A percentile compares a stretch with the other conserved stretches of the same genome.
Conservation (phyloP, 2,113 vertebrate genomes). For the Rafetus swinhoei region DNA sequence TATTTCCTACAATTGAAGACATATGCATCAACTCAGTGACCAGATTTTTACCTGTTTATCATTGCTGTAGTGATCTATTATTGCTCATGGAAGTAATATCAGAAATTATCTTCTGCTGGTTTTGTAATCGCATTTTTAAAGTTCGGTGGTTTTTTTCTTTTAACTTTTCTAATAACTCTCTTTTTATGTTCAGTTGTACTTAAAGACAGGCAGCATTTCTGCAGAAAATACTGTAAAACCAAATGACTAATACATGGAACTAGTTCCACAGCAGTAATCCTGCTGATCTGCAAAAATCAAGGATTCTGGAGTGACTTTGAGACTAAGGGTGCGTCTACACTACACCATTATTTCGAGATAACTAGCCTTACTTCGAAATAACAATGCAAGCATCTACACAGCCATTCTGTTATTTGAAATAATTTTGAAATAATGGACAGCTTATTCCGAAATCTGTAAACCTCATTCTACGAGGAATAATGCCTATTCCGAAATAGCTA, state of each 20-base stretch:
- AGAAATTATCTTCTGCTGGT: slow-evolving; percentile 59
- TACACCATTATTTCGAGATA: too few species aligned
- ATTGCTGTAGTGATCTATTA: slow-evolving; percentile 59
- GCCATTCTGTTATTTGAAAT: too few species aligned
- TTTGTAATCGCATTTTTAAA: slow-evolving; percentile 15
- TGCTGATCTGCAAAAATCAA: slow-evolving; percentile 44
- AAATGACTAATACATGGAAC: slow-evolving; percentile 68
- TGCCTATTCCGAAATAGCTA: too few species aligned
- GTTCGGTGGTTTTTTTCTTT: not conserved
- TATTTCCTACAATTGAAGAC: slow-evolving; percentile 81
- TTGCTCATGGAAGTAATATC: slow-evolving; percentile 65
- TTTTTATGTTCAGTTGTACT: slow-evolving; percentile 52
- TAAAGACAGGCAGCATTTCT: slow-evolving; percentile 55
- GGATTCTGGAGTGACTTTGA: slow-evolving; percentile 49
- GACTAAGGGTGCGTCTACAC: not conserved
- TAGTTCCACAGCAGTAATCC: slow-evolving; percentile 46
- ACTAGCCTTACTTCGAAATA: too few species aligned
- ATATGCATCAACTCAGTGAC: slow-evolving; percentile 74
- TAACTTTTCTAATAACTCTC: slow-evolving; percentile 44
- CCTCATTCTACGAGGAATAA: too few species aligned
- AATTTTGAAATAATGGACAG: too few species aligned
- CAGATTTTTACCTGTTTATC: slow-evolving; percentile 77
- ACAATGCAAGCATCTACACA: too few species aligned
- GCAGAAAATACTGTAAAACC: slow-evolving; percentile 53
- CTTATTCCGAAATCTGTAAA: too few species aligned